Evolutionary conservation across 2,797 vertebrate genomes (phyloP).

Genomic region (Momotus momota): DNA sequence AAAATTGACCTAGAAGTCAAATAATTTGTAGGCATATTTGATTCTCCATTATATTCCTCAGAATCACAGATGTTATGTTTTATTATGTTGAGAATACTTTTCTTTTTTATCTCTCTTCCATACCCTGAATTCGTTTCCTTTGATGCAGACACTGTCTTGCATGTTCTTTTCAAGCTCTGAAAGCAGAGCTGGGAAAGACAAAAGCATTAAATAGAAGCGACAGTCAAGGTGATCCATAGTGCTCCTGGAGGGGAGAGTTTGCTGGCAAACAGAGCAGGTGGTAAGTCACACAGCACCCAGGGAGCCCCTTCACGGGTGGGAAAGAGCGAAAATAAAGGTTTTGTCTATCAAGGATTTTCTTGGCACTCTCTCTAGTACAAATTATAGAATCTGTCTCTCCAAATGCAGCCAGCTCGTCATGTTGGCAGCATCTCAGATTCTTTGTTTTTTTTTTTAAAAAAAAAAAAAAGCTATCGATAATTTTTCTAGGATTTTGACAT

Average conservation of each 20-base stretch:
- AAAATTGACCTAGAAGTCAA: neutral
- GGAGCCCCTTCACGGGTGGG: neutral
- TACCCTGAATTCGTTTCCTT: constrained; percentile 64
- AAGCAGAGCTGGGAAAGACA: constrained; percentile 50
- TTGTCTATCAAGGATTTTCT: neutral
- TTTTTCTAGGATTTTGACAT: neutral
- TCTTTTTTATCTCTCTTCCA: neutral
- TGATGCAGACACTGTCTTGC: constrained; percentile 42
- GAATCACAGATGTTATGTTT: constrained; percentile 1
- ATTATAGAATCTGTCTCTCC: neutral
- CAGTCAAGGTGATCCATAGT: constrained; percentile 67
- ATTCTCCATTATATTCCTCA: neutral
- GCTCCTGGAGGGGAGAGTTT: constrained; percentile 18
- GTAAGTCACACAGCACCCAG: neutral
- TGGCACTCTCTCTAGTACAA: neutral
- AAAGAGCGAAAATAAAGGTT: neutral
- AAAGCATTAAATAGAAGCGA: constrained; percentile 51
- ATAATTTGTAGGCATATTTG: neutral
- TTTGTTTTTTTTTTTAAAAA: neutral
- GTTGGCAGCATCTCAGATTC: neutral
- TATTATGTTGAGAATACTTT: neutral
- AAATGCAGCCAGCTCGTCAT: neutral
- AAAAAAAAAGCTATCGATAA: neutral
- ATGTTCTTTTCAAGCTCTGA: constrained; percentile 48
- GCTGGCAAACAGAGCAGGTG: neutral